Percentiles rank a stretch among this genome's conserved stretches.
These are phyloP conservation scores for Zosterops borbonicus DNA, from an alignment of 2,113 vertebrate species.

Conservation along the genomic window DNA sequence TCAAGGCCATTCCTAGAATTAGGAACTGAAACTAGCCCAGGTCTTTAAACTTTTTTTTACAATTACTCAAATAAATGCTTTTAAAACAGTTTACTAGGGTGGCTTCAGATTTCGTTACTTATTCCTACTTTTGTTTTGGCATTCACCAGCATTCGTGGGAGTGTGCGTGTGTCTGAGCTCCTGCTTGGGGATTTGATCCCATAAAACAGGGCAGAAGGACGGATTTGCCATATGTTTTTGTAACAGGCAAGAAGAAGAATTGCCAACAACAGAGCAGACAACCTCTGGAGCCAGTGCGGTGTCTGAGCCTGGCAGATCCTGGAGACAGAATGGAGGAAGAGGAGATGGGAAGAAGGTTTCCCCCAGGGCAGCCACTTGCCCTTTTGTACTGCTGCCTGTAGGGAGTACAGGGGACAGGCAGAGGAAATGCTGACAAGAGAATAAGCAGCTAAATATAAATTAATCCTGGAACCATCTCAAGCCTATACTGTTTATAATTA, in stretches of 20 bases:
- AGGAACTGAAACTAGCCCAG: background rate
- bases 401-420: background rate
- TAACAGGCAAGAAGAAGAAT: background rate
- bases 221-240: background rate
- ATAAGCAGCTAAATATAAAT: background rate
- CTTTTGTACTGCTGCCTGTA: background rate
- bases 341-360: background rate
- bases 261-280: background rate
- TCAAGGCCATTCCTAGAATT: background rate
- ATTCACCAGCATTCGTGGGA: background rate
- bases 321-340: background rate
- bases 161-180: background rate
- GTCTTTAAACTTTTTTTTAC: background rate
- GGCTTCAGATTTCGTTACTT: background rate
- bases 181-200: background rate
- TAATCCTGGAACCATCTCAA: conserved; percentile 14
- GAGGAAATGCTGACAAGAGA: background rate
- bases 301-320: background rate
- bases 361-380: rapidly evolving
- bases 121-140: background rate
- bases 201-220: background rate
- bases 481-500: background rate
- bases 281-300: rapidly evolving
- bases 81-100: background rate
- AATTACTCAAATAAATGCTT: background rate